A percentile compares a stretch with the other conserved stretches of the same genome.
Evolutionary conservation across 1,140 invertebrate genomes (phyloP).

Genomic region (Cherax quadricarinatus): DNA sequence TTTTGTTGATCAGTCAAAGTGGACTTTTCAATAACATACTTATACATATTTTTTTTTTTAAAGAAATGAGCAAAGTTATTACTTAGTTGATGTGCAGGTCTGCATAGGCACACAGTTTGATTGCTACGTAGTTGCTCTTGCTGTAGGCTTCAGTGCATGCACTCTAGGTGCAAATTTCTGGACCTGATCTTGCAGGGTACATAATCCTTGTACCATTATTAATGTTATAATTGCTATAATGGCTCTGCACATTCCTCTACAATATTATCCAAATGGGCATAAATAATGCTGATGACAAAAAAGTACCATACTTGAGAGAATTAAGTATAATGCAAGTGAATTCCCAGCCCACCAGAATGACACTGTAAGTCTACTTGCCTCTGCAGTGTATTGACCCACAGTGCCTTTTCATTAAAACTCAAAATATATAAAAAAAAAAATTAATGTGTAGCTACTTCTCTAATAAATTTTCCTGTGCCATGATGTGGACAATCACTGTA

Average conservation of each 20-base stretch:
- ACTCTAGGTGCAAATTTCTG: not conserved
- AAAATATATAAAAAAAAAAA: not conserved
- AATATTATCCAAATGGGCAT: not conserved
- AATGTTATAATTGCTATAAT: not conserved
- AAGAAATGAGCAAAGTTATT: not conserved
- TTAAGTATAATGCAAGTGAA: not conserved
- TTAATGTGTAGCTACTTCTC: not conserved
- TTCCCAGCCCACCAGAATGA: not conserved
- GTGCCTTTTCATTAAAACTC: not conserved
- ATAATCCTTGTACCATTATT: not conserved
- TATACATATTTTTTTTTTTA: not conserved
- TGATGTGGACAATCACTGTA: not conserved
- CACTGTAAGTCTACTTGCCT: not conserved
- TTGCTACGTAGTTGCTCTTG: conserved; percentile 1
- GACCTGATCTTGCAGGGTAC: not conserved
- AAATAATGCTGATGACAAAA: not conserved
- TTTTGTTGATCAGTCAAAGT: not conserved
- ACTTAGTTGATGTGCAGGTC: not conserved
- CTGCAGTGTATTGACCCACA: not conserved
- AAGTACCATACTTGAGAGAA: not conserved
- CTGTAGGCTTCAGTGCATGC: conserved; percentile 12
- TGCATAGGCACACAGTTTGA: not conserved
- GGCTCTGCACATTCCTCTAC: not conserved
- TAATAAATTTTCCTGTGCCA: not conserved
- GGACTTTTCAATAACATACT: not conserved